A percentile compares a stretch with the other conserved stretches of the same genome.
Conservation (phyloP, 1,140 invertebrate species). For the Protaetia brevitarsis region DNA sequence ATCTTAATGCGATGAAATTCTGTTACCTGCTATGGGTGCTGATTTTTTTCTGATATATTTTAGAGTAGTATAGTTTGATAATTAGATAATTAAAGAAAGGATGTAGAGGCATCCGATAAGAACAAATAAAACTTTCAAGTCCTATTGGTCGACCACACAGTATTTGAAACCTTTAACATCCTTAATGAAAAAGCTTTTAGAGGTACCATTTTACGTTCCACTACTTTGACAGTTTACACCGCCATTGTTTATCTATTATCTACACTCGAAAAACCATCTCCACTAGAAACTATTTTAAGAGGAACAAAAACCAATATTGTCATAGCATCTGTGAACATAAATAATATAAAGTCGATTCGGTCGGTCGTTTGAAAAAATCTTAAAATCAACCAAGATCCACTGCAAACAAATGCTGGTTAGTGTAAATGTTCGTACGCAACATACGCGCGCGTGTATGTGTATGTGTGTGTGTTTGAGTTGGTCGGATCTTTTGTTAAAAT, state of each 20-base stretch:
- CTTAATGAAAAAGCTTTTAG: constrained; percentile 17
- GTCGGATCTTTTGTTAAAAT: constrained; percentile 22
- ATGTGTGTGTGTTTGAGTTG: not conserved
- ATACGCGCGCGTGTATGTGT: not conserved
- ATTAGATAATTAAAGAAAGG: too few relatives aligned
- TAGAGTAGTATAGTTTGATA: too few relatives aligned
- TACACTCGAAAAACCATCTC: constrained; percentile 4
- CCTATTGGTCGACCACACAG: not conserved
- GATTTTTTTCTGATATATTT: too few relatives aligned
- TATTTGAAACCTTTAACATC: constrained; percentile 3
- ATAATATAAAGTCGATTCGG: constrained; percentile 15
- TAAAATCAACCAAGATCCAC: constrained; percentile 18
- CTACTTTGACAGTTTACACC: constrained; percentile 4
- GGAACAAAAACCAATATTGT: constrained; percentile 14
- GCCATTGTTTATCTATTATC: constrained; percentile 12
- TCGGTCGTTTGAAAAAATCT: constrained; percentile 3
- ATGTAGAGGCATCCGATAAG: not conserved
- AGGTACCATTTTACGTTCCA: not conserved
- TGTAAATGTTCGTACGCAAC: too few relatives aligned
- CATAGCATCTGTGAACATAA: constrained; percentile 18
- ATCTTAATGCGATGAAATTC: not conserved
- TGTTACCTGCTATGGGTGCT: not conserved
- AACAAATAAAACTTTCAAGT: not conserved
- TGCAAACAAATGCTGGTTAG: constrained; percentile 12
- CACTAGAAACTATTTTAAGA: constrained; percentile 7